Conservation (phyloP, 2,797 vertebrate species). For the Anas acuta region DNA sequence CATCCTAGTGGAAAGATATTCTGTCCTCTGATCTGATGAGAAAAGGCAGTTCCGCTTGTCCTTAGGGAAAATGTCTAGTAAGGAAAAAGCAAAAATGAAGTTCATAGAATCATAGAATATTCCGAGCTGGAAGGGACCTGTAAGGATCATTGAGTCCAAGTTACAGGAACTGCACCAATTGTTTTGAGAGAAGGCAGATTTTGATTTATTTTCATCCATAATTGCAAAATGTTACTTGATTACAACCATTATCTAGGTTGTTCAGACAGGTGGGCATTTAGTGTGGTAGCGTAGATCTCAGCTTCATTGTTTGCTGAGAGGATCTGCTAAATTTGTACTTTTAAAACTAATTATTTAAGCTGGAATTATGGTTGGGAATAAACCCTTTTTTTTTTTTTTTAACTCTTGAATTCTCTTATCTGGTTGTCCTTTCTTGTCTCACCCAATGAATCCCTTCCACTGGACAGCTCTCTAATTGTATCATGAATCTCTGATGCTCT, state of each 20-base stretch:
- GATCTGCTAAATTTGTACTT: not conserved
- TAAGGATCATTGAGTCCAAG: no score
- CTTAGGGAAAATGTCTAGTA: not conserved
- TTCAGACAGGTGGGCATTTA: not conserved
- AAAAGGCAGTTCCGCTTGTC: slow-evolving; percentile 1
- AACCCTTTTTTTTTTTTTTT: not conserved
- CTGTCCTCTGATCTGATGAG: slow-evolving; percentile 28
- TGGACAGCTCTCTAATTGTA: not conserved
- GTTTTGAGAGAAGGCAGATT: not conserved
- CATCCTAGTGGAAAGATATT: not conserved
- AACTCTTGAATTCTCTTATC: not conserved
- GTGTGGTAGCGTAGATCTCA: not conserved
- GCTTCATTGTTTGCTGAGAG: not conserved
- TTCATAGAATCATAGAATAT: no score
- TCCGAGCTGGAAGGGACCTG: no score
- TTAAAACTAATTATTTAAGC: not conserved
- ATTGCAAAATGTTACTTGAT: not conserved
- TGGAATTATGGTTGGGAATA: not conserved
- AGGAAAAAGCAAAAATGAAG: not conserved
- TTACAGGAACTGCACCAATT: not conserved
- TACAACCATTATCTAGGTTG: not conserved
- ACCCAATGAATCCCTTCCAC: not conserved
- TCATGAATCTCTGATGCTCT: not conserved
- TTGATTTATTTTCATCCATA: not conserved
- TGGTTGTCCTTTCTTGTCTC: not conserved